Evolutionary conservation across 2,797 vertebrate genomes (phyloP), one percentile per base, ranked within the genome.

Genomic region (Leptoclinus maculatus): DNA sequence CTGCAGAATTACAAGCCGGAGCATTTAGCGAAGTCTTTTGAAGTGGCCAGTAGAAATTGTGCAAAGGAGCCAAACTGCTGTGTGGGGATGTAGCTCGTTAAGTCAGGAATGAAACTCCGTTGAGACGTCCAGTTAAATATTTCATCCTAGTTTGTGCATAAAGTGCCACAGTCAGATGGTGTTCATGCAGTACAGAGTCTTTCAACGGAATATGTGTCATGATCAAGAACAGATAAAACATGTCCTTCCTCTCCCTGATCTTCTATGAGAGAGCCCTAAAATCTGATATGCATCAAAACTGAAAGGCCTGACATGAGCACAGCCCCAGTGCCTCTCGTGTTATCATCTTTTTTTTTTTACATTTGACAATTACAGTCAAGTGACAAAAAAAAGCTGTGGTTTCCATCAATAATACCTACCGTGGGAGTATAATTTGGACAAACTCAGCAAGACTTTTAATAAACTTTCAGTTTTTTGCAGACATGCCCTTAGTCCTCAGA

Each of bases 121-220:
- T 38, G 87, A 89, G 91, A 84, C 80, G 65, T 19, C 62, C 66
- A 72, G 83, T 78, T 93, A 84, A 91, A 93, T 92, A 89, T 93
- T 93, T 92, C 62, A 93, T 91, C 79, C 65, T 1, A 78, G 85
- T 88, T 87, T 87, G 84, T 74, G 83, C 76, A 76, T 79, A 58
- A 80, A 79, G 68, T 80, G 79, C 82, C 75, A 74, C 69, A 90
- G 77, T 84, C 74, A 62, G 80, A 87, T 54, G 88, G 83, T 77
- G 82, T 45, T 80, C 65, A 38, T 25, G 77, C 72, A 34, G 67
- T 10, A 32, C 38, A 71, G 63, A 68, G 68, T 83, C 79, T 86
- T 84, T 80, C 23, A 83, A 73, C 66, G 74, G 80, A 57, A 82
- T 85, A 78, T 62, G 76, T 85, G 73, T 78, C 54, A 63, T 54